These are phyloP conservation scores for Ormyrus thymus DNA, from an alignment of 2,888 invertebrate genomes.

Conservation along the genomic window DNA sequence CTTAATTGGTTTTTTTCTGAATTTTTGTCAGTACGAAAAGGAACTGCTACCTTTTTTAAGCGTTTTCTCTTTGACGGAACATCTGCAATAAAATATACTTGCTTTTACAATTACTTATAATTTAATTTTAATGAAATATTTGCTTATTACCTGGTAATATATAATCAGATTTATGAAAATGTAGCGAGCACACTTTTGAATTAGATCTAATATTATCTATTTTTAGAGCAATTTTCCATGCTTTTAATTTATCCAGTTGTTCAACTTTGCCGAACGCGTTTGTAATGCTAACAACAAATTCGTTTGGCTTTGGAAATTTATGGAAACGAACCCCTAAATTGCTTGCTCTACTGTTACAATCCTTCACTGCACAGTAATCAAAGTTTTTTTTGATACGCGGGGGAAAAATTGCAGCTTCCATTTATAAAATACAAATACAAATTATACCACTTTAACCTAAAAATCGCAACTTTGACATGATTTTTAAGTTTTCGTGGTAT, in stretches of 20 bases:
- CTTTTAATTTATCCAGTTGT: background rate
- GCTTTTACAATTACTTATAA: background rate
- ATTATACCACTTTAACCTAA: too few species aligned
- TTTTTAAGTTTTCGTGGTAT: too few species aligned
- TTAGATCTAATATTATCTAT: background rate
- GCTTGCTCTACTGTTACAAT: too few species aligned
- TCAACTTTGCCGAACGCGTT: background rate
- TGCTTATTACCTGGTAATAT: background rate
- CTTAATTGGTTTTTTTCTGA: background rate
- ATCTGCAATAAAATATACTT: background rate
- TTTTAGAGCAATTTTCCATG: constrained; percentile 13
- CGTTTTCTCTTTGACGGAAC: background rate
- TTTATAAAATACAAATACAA: too few species aligned
- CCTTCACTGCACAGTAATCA: too few species aligned
- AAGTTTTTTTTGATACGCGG: too few species aligned
- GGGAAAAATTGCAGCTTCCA: too few species aligned
- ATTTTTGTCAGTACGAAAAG: background rate
- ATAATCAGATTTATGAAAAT: constrained; percentile 8
- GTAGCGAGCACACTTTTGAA: constrained; percentile 3
- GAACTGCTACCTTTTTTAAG: constrained; percentile 4
- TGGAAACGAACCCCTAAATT: background rate
- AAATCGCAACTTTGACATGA: too few species aligned
- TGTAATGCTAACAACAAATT: background rate
- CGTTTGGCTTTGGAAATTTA: background rate
- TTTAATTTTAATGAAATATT: too few species aligned